phyloP scores from a whole-genome alignment of 2,888 invertebrate genomes.

The Calliphora vomitoria region DNA sequence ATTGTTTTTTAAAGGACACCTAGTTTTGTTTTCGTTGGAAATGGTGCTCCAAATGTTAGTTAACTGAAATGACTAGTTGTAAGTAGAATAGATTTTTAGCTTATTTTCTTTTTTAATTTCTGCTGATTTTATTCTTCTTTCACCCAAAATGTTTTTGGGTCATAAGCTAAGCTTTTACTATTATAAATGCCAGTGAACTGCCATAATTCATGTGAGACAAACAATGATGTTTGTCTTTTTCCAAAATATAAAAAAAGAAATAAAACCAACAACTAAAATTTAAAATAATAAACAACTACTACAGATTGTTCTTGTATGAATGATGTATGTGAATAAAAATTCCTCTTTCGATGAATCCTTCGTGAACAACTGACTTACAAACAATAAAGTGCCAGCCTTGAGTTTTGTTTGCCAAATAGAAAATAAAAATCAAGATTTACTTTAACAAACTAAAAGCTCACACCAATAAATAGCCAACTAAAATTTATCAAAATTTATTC shows the following conservation, averaged over 20 bases:
- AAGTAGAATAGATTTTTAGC: no score
- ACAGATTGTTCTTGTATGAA: background rate
- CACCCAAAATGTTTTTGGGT: slow-evolving; percentile 31
- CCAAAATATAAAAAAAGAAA: background rate
- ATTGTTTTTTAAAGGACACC: no score
- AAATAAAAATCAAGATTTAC: slow-evolving; percentile 10
- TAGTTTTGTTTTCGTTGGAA: no score
- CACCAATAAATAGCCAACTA: background rate
- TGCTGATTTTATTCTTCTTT: no score
- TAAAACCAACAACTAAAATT: background rate
- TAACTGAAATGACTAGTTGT: no score
- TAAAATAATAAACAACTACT: slow-evolving; percentile 16
- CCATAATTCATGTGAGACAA: slow-evolving; percentile 54
- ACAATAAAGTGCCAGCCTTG: slow-evolving; percentile 35
- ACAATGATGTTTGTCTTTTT: slow-evolving; percentile 20
- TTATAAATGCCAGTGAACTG: slow-evolving; percentile 55
- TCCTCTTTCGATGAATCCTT: slow-evolving; percentile 4
- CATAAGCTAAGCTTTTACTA: slow-evolving; percentile 46
- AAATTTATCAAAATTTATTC: background rate
- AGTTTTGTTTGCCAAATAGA: slow-evolving; percentile 45
- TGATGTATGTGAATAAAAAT: slow-evolving; percentile 22
- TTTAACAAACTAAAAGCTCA: background rate
- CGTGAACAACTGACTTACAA: slow-evolving; percentile 17
- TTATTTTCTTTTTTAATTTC: no score
- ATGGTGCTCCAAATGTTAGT: no score